Base-by-base conservation (phyloP, 2,113 vertebrate genomes). In the Erythrocercus mccallii region DNA sequence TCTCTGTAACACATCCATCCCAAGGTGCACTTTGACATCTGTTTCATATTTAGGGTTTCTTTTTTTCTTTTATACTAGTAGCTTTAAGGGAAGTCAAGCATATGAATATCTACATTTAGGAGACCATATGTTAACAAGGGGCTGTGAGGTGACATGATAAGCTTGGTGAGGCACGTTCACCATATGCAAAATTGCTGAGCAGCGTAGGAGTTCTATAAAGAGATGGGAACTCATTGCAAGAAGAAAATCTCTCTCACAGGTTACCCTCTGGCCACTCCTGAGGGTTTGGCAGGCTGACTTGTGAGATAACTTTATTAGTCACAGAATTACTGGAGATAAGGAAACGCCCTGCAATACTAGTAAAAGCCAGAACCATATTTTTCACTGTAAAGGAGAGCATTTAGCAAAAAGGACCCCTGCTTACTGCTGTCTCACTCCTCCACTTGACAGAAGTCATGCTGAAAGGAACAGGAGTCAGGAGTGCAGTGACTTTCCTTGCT, bases 51-150 rank as follows among this genome's bases (percentile, higher is more conserved):
- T 90, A 71, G 79, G 4, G 3, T 20, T 20, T 28, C 40, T 53
- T 68, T 54, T 56, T 69, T 35, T 65, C 25, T 47, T 88, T 97
- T 95, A 92, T 94, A 86, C 90, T 95, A 78, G 90, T 96, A 95
- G 86, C 84, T 95, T 96, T 95, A 94, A 96, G 96, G 72, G 93
- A 95, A 96, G 86, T 94, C 92, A 96, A 68, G 60, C 73, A 90
- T 90, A 97, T 74, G 78, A 96, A 94, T 96, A 97, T 94, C 93
- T 97, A 94, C 96, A 95, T 97, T 96, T 95, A 88, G 85, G 87
- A 88, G 76, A 86, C 93, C 95, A 95, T 95, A 95, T 97, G 95
- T 97, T 96, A 95, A 92, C 88, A 95, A 94, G 79, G 73, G 90
- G 23, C 88, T 94, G 90, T 88, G 89, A 93, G 78, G 72, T 94